Evolutionary conservation across 2,797 vertebrate genomes (phyloP).

Genomic region (Sus cebifrons): DNA sequence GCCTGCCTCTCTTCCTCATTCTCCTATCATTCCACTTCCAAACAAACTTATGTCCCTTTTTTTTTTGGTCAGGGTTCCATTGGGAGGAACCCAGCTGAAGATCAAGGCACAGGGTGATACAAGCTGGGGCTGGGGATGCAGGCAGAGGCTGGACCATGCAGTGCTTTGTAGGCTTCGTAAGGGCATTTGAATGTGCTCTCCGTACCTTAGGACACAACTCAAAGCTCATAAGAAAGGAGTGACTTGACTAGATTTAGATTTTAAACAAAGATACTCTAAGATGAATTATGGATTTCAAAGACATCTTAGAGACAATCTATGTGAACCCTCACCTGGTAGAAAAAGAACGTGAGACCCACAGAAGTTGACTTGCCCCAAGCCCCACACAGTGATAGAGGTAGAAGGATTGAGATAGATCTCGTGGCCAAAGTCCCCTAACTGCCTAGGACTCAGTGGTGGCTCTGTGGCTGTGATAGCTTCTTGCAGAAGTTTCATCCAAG

Average conservation of each 20-base stretch:
- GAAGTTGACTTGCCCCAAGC: not conserved
- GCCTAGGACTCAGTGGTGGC: not conserved
- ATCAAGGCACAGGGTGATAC: not conserved
- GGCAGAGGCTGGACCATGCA: not conserved
- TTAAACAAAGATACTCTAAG: constrained; percentile 19
- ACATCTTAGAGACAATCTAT: not conserved
- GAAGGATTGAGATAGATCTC: not conserved
- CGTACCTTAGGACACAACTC: not conserved
- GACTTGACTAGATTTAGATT: constrained; percentile 35
- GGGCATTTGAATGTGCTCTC: constrained; percentile 42
- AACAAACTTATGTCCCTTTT: not conserved
- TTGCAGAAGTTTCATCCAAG: not conserved
- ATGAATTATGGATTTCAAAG: constrained; percentile 43
- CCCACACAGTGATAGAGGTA: not conserved
- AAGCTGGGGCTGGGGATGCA: not conserved
- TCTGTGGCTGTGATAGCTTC: not conserved
- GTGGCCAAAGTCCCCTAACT: not conserved
- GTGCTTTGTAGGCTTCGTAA: not conserved
- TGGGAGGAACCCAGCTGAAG: not conserved
- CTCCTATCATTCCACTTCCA: not conserved
- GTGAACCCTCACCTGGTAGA: not conserved
- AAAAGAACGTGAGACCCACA: constrained; percentile 9
- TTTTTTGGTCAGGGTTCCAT: not conserved
- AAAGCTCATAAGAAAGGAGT: not conserved
- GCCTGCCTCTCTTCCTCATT: too few species aligned